Conservation (phyloP, 2,113 vertebrate genomes). For the Eleginops maclovinus region DNA sequence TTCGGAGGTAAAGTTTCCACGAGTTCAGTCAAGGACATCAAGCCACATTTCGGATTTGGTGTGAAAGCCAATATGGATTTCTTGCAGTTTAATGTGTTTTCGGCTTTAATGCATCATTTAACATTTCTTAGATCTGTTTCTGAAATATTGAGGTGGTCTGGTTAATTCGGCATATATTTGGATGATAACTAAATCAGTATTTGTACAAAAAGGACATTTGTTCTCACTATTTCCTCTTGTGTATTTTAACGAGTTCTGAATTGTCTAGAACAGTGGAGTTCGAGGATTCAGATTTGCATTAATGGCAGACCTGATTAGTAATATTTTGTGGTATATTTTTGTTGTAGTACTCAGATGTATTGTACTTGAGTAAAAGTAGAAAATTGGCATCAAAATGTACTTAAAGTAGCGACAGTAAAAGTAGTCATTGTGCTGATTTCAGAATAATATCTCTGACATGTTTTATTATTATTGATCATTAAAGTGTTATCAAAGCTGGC, state of each 20-base stretch:
- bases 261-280: background rate
- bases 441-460: no score
- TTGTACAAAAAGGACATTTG: background rate
- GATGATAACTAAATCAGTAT: background rate
- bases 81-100: background rate
- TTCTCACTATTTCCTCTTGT: background rate
- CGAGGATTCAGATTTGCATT: background rate
- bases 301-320: background rate
- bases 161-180: background rate
- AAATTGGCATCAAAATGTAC: no score
- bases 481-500: no score
- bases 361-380: no score
- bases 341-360: no score
- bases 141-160: background rate
- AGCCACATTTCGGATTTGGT: background rate
- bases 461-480: no score
- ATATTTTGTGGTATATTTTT: no score
- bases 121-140: rapidly evolving
- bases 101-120: rapidly evolving
- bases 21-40: conserved; percentile 63
- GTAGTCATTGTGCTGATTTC: no score
- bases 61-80: background rate
- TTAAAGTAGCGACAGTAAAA: no score
- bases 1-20: conserved; percentile 33
- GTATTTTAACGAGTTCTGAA: no score